These are phyloP conservation scores for Prunella strophiata DNA, from an alignment of 2,797 vertebrate genomes.

Conservation along the genomic window DNA sequence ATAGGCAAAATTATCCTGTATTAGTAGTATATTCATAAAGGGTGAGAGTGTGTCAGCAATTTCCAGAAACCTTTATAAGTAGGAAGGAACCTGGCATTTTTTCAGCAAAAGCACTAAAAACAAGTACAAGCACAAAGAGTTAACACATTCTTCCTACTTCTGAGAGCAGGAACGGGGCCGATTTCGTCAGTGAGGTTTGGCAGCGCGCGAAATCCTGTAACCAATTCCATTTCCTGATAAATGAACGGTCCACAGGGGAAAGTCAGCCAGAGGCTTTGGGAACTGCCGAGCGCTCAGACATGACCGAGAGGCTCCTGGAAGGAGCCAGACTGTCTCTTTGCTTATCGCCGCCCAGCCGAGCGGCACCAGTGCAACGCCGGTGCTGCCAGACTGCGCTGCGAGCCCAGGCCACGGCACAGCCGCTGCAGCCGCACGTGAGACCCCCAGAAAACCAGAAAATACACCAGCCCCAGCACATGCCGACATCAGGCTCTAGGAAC, in stretches of 20 bases:
- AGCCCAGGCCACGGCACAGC: not conserved
- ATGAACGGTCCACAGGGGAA: constrained; percentile 77
- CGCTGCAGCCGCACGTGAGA: not conserved
- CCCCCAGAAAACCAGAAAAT: constrained; percentile 13
- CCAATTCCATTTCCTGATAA: constrained; percentile 84
- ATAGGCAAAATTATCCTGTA: not conserved
- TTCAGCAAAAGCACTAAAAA: not conserved
- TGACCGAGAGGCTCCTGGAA: constrained; percentile 77
- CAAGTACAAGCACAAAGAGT: constrained; percentile 40
- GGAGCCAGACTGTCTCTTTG: constrained; percentile 90
- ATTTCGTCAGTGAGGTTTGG: constrained; percentile 81
- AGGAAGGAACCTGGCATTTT: not conserved
- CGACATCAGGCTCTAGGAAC: not conserved
- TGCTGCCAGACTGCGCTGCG: constrained; percentile 75
- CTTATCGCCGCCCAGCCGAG: constrained; percentile 84
- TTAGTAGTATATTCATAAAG: not conserved
- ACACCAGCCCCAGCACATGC: not conserved
- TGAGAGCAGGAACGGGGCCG: constrained; percentile 62
- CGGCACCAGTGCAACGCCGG: constrained; percentile 76
- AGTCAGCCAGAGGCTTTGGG: constrained; percentile 75
- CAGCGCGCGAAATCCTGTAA: constrained; percentile 77
- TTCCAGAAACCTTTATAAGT: not conserved
- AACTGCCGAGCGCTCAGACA: constrained; percentile 71
- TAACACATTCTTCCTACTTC: constrained; percentile 51
- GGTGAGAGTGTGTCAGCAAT: not conserved